Conservation (phyloP, 2,797 vertebrate species). For the Tenualosa ilisha region DNA sequence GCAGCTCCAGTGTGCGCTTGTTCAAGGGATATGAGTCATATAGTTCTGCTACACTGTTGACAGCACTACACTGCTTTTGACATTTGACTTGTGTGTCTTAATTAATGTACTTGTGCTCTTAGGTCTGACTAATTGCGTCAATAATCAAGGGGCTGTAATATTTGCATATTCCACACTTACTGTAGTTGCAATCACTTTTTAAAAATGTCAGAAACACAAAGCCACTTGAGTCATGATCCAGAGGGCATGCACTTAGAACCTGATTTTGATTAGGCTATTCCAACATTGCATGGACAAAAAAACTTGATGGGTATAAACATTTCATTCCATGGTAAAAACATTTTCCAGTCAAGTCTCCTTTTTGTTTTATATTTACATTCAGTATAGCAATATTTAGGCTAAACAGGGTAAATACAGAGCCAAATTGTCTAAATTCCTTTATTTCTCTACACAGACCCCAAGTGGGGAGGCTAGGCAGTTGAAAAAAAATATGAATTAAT, state of each 20-base stretch:
- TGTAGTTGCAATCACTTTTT: neutral
- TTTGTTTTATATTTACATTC: no score
- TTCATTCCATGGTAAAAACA: neutral
- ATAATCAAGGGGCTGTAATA: neutral
- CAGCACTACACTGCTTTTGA: neutral
- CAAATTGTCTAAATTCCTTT: neutral
- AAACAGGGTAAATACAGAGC: neutral
- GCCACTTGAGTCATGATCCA: neutral
- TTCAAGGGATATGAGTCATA: neutral
- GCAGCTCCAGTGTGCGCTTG: neutral
- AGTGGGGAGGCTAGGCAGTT: neutral
- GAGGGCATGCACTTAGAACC: neutral
- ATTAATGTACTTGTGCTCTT: neutral
- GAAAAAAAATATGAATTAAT: no score
- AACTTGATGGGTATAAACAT: neutral
- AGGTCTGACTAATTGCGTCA: neutral
- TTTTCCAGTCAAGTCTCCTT: neutral
- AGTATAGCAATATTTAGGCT: neutral
- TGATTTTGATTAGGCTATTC: constrained; percentile 13
- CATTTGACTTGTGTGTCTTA: constrained; percentile 14
- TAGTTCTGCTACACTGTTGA: neutral
- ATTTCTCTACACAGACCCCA: neutral
- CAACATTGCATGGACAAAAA: neutral
- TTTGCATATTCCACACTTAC: neutral
- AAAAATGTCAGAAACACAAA: neutral